A percentile compares a stretch with the other conserved stretches of the same genome.
phyloP scores from a whole-genome alignment of 2,888 invertebrate genomes.

The Erebia palarica region DNA sequence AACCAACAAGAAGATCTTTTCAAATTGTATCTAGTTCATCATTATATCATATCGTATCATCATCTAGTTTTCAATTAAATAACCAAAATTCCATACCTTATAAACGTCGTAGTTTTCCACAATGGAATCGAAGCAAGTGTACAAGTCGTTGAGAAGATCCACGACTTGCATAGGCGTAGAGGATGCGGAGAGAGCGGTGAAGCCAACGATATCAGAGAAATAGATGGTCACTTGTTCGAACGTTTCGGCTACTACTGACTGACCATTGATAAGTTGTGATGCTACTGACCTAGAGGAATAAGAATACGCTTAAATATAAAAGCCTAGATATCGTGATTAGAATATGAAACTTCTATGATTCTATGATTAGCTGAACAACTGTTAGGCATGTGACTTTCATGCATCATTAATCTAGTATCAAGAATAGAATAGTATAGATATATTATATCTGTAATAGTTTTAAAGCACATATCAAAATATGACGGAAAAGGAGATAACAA shows the following conservation, averaged over 20 bases:
- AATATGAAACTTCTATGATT: no score
- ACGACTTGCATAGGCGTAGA: constrained; percentile 97
- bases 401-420: no score
- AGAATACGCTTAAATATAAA: constrained; percentile 65
- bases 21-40: no score
- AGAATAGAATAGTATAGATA: no score
- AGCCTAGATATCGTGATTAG: not conserved
- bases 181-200: constrained; percentile 94
- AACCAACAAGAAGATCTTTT: no score
- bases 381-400: no score
- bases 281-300: constrained; percentile 87
- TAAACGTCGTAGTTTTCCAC: constrained; percentile 98
- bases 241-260: constrained; percentile 94
- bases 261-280: constrained; percentile 93
- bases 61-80: no score
- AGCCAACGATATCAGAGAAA: constrained; percentile 95
- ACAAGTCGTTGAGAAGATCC: constrained; percentile 97
- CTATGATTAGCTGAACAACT: no score
- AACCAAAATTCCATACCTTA: constrained; percentile 84
- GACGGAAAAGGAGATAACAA: no score
- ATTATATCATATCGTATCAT: no score
- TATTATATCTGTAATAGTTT: no score
- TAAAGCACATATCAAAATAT: no score
- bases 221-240: constrained; percentile 97
- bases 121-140: constrained; percentile 98